phyloP scores from a whole-genome alignment of 1,140 invertebrate species.

The Aphaenogaster ashmeadi region DNA sequence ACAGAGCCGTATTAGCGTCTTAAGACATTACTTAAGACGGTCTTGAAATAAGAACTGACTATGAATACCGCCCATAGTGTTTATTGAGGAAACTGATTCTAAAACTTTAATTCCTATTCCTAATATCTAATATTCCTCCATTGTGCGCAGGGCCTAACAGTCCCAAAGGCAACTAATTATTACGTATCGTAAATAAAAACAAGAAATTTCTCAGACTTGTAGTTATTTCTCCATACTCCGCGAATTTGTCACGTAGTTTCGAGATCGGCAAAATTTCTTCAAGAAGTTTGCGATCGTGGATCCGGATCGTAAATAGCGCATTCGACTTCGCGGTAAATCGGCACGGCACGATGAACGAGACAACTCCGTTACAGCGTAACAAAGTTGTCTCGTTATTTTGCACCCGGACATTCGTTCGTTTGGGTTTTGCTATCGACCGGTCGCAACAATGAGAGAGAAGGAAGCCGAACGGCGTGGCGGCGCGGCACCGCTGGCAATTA shows the following conservation, averaged over 20 bases:
- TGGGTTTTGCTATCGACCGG: slow-evolving; percentile 59
- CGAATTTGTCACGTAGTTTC: not conserved
- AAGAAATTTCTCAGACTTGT: not conserved
- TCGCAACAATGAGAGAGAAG: slow-evolving; percentile 50
- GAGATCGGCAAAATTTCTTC: not conserved
- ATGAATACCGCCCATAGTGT: too few relatives aligned
- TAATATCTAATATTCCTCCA: too few relatives aligned
- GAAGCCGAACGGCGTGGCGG: slow-evolving; percentile 37
- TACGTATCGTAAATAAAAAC: not conserved
- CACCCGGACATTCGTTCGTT: not conserved
- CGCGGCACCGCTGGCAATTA: slow-evolving; percentile 72
- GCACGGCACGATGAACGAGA: slow-evolving; percentile 23
- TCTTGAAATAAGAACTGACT: too few relatives aligned
- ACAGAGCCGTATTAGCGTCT: too few relatives aligned
- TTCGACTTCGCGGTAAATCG: slow-evolving; percentile 17
- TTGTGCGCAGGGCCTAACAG: too few relatives aligned
- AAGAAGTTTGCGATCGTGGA: not conserved
- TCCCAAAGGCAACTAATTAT: not conserved
- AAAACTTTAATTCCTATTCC: too few relatives aligned
- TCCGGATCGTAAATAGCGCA: not conserved
- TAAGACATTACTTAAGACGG: too few relatives aligned
- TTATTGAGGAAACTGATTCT: too few relatives aligned
- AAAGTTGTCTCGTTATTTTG: slow-evolving; percentile 35
- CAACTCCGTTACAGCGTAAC: slow-evolving; percentile 14
- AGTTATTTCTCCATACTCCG: not conserved